A percentile compares a stretch with the other conserved stretches of the same genome.
phyloP scores from a whole-genome alignment of 1,140 invertebrate species.

The Cydia strobilella region DNA sequence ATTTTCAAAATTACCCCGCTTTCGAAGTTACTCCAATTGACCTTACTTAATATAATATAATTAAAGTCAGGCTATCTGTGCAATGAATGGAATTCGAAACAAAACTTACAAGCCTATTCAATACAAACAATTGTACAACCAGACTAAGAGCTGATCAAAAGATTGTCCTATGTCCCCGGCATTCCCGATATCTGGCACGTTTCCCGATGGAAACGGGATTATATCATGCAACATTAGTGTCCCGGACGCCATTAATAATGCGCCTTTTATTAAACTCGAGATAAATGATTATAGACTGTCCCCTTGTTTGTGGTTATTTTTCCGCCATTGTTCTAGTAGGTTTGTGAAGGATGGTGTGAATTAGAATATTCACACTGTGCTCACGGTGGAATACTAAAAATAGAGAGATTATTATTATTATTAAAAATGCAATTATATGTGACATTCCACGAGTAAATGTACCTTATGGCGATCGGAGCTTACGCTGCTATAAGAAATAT shows the following conservation, averaged over 20 bases:
- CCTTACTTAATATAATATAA: too few species aligned
- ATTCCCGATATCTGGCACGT: slow-evolving; percentile 62
- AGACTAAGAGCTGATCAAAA: slow-evolving; percentile 24
- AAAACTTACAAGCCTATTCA: neutral
- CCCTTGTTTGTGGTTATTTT: slow-evolving; percentile 53
- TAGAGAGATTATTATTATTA: too few species aligned
- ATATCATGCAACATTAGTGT: slow-evolving; percentile 76
- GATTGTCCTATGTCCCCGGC: slow-evolving; percentile 1
- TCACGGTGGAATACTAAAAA: neutral
- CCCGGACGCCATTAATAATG: slow-evolving; percentile 70
- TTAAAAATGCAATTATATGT: too few species aligned
- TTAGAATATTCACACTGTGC: neutral
- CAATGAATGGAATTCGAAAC: too few species aligned
- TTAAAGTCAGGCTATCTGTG: too few species aligned
- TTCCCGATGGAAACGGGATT: slow-evolving; percentile 74
- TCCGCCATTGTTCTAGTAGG: slow-evolving; percentile 7
- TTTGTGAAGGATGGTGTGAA: neutral
- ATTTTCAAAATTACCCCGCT: too few species aligned
- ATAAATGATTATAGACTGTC: slow-evolving; percentile 78
- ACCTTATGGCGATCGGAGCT: too few species aligned
- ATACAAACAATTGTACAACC: neutral
- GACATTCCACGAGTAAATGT: too few species aligned
- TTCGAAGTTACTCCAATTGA: too few species aligned
- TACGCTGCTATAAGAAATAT: too few species aligned
- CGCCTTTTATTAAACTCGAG: slow-evolving; percentile 78